Evolutionary conservation across 2,888 invertebrate species (phyloP).

Genomic region (Drosophila pullipes): DNA sequence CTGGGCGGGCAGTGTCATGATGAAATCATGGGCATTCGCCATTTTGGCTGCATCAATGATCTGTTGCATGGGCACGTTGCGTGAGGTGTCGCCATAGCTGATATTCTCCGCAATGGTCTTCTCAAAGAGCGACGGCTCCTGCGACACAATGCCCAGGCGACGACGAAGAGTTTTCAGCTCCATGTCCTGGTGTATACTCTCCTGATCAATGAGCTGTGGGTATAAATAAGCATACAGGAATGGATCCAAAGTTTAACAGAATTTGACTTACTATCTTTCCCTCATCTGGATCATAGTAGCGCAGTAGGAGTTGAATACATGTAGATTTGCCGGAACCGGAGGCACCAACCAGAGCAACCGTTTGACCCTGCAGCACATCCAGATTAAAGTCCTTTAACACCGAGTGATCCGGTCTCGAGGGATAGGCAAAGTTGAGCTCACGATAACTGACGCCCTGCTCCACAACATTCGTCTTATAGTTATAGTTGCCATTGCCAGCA

Average conservation of each 20-base stretch:
- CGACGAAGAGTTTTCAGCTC: conserved; percentile 88
- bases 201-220: conserved; percentile 84
- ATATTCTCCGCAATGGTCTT: conserved; percentile 95
- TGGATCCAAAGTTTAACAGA: background rate
- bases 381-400: conserved; percentile 90
- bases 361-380: conserved; percentile 89
- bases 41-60: conserved; percentile 92
- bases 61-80: conserved; percentile 88
- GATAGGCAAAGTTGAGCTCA: conserved; percentile 91
- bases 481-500: conserved; percentile 46
- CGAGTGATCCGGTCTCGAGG: conserved; percentile 90
- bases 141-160: conserved; percentile 94
- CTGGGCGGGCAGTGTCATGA: conserved; percentile 91
- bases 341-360: conserved; percentile 90
- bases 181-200: conserved; percentile 87
- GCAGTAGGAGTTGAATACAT: conserved; percentile 91
- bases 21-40: conserved; percentile 95
- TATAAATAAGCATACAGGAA: accelerated
- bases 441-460: conserved; percentile 86
- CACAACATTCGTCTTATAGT: conserved; percentile 58
- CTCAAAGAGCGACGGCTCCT: conserved; percentile 96
- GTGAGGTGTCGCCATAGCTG: conserved; percentile 93
- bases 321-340: conserved; percentile 94
- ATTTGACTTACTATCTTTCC: conserved; percentile 87
- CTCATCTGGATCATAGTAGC: conserved; percentile 91